Conservation (phyloP, 2,113 vertebrate species). For the Ahaetulla prasina region DNA sequence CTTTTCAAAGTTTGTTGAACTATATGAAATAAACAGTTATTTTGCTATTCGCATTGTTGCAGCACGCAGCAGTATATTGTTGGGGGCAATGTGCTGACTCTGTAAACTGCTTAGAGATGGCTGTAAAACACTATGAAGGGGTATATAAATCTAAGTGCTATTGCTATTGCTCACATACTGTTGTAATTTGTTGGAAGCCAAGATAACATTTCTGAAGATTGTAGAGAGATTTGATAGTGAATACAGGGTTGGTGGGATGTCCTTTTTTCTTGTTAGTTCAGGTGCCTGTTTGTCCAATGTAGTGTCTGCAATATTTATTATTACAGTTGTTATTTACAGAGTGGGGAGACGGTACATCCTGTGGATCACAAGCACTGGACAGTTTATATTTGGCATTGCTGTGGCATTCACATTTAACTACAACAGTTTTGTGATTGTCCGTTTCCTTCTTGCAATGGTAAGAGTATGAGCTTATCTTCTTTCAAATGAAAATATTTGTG, state of each 20-base stretch:
- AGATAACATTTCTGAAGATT: neutral
- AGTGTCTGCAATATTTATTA: neutral
- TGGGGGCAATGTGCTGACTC: neutral
- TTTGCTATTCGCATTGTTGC: neutral
- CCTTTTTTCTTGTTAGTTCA: neutral
- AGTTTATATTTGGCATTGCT: constrained; percentile 80
- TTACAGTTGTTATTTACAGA: constrained; percentile 63
- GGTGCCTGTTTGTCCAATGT: neutral
- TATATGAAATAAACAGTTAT: neutral
- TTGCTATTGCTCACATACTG: neutral
- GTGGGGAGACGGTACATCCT: constrained; percentile 80
- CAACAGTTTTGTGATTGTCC: constrained; percentile 77
- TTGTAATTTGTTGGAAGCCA: neutral
- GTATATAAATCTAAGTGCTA: neutral
- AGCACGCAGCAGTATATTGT: neutral
- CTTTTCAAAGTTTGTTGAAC: neutral
- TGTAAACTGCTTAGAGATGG: neutral
- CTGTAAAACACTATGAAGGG: neutral
- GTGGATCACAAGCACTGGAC: constrained; percentile 79
- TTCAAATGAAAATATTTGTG: constrained; percentile 17
- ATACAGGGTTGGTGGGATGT: neutral
- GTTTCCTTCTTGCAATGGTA: constrained; percentile 90
- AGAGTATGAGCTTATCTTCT: constrained; percentile 52
- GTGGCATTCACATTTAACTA: constrained; percentile 84
- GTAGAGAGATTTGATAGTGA: neutral